Evolutionary conservation across 2,888 invertebrate species (phyloP).

Genomic region (Ophion obscuratus): DNA sequence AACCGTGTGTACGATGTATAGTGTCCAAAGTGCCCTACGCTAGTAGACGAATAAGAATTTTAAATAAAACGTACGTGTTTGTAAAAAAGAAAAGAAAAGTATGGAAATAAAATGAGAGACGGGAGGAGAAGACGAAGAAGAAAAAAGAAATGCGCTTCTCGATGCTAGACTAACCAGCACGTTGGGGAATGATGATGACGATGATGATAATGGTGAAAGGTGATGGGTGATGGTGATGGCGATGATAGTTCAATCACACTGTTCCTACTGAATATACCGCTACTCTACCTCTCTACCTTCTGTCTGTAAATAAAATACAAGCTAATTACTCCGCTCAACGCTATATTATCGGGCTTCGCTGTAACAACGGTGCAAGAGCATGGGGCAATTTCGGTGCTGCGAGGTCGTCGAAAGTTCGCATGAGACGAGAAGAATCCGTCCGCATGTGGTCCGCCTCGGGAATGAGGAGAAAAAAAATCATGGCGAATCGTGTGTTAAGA

Average conservation of each 20-base stretch:
- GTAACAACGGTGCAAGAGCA: slow-evolving; percentile 65
- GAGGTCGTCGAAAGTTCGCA: slow-evolving; percentile 37
- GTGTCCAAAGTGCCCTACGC: slow-evolving; percentile 66
- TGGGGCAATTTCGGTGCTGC: slow-evolving; percentile 53
- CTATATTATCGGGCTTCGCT: slow-evolving; percentile 59
- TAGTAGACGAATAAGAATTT: slow-evolving; percentile 37
- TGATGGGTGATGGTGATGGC: slow-evolving; percentile 61
- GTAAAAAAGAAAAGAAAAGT: slow-evolving; percentile 56
- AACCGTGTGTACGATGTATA: slow-evolving; percentile 58
- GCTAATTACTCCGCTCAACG: slow-evolving; percentile 55
- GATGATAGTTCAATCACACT: slow-evolving; percentile 40
- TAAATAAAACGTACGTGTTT: slow-evolving; percentile 54
- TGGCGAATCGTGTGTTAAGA: slow-evolving; percentile 36
- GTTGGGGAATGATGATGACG: slow-evolving; percentile 55
- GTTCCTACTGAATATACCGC: slow-evolving; percentile 40
- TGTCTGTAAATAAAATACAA: slow-evolving; percentile 44
- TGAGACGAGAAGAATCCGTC: slow-evolving; percentile 31
- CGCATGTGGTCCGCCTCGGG: slow-evolving; percentile 38
- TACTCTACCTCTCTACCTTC: slow-evolving; percentile 42
- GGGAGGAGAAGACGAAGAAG: slow-evolving; percentile 35
- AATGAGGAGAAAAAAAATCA: not conserved
- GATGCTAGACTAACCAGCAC: slow-evolving; percentile 68
- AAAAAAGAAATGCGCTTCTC: slow-evolving; percentile 37
- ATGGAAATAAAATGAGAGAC: slow-evolving; percentile 41
- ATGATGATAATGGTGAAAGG: slow-evolving; percentile 31